Evolutionary conservation across 2,797 vertebrate genomes (phyloP).

Genomic region (Neostethus bicornis): DNA sequence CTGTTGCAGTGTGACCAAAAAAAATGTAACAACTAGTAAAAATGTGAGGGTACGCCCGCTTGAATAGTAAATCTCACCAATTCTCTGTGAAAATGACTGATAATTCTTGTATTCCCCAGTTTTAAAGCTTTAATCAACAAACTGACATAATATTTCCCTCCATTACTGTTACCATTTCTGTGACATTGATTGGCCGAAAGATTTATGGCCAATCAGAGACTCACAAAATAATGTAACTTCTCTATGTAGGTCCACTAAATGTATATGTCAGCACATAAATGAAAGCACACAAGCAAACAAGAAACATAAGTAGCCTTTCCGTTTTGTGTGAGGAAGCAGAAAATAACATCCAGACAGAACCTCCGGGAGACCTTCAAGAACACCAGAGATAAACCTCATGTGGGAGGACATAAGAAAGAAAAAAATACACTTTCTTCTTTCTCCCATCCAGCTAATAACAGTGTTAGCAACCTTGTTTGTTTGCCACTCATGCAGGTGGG

Average conservation of each 20-base stretch:
- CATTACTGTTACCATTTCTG: conserved; percentile 3
- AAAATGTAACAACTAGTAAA: background rate
- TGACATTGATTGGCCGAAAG: background rate
- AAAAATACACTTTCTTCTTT: conserved; percentile 50
- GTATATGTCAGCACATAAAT: conserved; percentile 32
- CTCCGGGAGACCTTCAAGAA: conserved; percentile 70
- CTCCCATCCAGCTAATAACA: conserved; percentile 68
- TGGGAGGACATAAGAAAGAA: conserved; percentile 76
- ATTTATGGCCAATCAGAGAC: conserved; percentile 32
- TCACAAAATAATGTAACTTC: conserved; percentile 43
- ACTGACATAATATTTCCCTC: background rate
- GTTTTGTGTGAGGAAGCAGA: conserved; percentile 70
- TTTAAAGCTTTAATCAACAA: background rate
- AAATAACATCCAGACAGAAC: conserved; percentile 70
- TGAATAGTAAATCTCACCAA: background rate
- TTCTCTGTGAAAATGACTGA: background rate
- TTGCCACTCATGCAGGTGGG: conserved; percentile 32
- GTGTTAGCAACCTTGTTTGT: conserved; percentile 58
- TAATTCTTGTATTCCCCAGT: background rate
- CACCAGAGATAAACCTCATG: conserved; percentile 68
- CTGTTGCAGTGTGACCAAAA: background rate
- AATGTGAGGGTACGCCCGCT: background rate
- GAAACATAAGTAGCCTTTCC: conserved; percentile 42
- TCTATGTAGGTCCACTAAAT: conserved; percentile 40
- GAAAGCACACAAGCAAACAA: conserved; percentile 28